Evolutionary conservation across 2,797 vertebrate genomes (phyloP).

Genomic region (Cuculus canorus): DNA sequence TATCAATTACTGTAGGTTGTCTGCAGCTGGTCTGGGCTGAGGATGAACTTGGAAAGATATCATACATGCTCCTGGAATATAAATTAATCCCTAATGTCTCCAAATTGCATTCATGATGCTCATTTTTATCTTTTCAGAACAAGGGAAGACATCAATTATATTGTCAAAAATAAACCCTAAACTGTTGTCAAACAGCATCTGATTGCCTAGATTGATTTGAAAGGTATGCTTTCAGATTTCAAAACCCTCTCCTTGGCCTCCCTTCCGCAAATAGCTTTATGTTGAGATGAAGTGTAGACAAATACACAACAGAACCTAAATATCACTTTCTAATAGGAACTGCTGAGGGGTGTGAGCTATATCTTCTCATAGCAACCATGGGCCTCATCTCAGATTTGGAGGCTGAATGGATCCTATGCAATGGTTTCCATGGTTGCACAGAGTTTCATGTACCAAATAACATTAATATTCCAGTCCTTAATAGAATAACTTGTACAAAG

Average conservation of each 20-base stretch:
- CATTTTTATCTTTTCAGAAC: constrained; percentile 20
- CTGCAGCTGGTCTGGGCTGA: background rate
- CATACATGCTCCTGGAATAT: background rate
- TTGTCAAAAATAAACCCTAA: background rate
- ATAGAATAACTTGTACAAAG: constrained; percentile 16
- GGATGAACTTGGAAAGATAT: background rate
- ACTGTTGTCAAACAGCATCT: background rate
- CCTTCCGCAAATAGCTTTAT: constrained; percentile 13
- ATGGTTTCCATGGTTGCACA: constrained; percentile 70
- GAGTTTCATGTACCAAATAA: constrained; percentile 4
- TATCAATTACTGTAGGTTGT: background rate
- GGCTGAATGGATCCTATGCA: constrained; percentile 31
- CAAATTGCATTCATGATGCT: background rate
- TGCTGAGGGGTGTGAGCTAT: constrained; percentile 51
- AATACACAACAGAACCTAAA: constrained; percentile 45
- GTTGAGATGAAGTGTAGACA: constrained; percentile 49
- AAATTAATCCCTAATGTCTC: constrained; percentile 20
- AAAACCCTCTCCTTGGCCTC: constrained; percentile 15
- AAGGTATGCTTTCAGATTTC: constrained; percentile 31
- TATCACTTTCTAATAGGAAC: constrained; percentile 34
- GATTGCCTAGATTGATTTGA: constrained; percentile 15
- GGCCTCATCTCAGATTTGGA: constrained; percentile 51
- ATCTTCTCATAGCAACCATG: constrained; percentile 63
- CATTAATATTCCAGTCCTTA: constrained; percentile 46
- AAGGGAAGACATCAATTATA: background rate